Percentiles rank a stretch among this genome's conserved stretches.
Evolutionary conservation across 1,140 invertebrate genomes (phyloP).

Genomic region (Sarcophaga bullata): DNA sequence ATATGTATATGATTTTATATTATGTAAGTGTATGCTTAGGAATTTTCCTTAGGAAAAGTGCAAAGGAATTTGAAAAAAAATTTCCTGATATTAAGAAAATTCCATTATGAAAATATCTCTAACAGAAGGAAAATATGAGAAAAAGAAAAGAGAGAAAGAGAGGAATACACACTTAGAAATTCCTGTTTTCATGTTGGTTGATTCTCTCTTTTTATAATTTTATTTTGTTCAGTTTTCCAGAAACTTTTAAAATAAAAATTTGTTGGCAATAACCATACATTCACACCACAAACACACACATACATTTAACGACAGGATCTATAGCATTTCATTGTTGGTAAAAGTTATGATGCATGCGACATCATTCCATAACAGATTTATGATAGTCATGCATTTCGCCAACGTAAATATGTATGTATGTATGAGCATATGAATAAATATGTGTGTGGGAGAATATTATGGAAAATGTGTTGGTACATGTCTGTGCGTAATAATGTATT

Average conservation of each 20-base stretch:
- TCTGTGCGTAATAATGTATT: too few relatives aligned
- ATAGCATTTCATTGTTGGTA: background rate
- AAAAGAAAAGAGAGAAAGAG: background rate
- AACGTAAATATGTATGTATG: too few relatives aligned
- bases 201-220: background rate
- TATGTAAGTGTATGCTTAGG: too few relatives aligned
- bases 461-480: too few relatives aligned
- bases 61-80: constrained; percentile 21
- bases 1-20: too few relatives aligned
- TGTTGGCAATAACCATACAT: background rate
- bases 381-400: background rate
- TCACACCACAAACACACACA: background rate
- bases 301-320: too few relatives aligned
- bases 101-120: constrained; percentile 31
- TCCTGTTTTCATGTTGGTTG: background rate
- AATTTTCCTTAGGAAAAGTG: too few relatives aligned
- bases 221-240: background rate
- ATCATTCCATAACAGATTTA: background rate
- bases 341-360: constrained; percentile 30
- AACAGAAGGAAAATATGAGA: background rate
- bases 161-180: background rate
- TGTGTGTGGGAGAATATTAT: too few relatives aligned
- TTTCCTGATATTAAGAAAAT: constrained; percentile 35
- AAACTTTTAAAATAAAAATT: constrained; percentile 36
- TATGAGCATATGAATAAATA: too few relatives aligned